Evolutionary conservation across 2,888 invertebrate species (phyloP), one percentile per base, ranked within the genome.

Genomic region (Panopea generosa): DNA sequence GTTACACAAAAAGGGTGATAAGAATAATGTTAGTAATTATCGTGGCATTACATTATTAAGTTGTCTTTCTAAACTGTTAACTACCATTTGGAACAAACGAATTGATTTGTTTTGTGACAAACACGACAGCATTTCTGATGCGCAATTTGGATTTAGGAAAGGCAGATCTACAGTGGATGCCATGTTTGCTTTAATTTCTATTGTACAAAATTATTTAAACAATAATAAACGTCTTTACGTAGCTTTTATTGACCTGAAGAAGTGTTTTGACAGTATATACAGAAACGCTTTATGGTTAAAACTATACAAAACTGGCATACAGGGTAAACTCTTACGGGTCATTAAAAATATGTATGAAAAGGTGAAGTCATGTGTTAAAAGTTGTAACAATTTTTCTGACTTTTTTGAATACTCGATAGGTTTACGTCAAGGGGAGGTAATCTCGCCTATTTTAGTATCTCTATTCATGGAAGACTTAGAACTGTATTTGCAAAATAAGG

Each of bases 101-200:
- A n/a, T 74, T 14, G 27, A 29, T 53, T 14, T 4, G 24, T 77
- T 40, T 45, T 29, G 43, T 22, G 47, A 60, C n/a, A 14, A 60
- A 20, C 22, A 75, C 53, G 53, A 50, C 43, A 38, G 61, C 20
- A 61, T 76, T 2, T 26, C 70, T 2, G 66, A 63, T 22, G 57
- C 72, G 6, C 73, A 76, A 47, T 72, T 76, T 66, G 76, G 76
- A n/a, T 73, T 77, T 45, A 40, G 52, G 2, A 52, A 57, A 14
- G 57, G 68, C 11, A 16, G 3, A 24, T 74, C 68, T 6, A 74
- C 68, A 6, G 22, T 50, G 11, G 68, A 74, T 67, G 62, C 62
- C 3, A 57, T 50, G 2, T 57, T 38, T 47, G 38, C 38, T 26
- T 20, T 67, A 11, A n/a, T 29, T 4, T 16, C 9, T 20, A 20